These are phyloP conservation scores for Hypselothyrea guttata DNA, from an alignment of 2,888 invertebrate species.

Conservation along the genomic window DNA sequence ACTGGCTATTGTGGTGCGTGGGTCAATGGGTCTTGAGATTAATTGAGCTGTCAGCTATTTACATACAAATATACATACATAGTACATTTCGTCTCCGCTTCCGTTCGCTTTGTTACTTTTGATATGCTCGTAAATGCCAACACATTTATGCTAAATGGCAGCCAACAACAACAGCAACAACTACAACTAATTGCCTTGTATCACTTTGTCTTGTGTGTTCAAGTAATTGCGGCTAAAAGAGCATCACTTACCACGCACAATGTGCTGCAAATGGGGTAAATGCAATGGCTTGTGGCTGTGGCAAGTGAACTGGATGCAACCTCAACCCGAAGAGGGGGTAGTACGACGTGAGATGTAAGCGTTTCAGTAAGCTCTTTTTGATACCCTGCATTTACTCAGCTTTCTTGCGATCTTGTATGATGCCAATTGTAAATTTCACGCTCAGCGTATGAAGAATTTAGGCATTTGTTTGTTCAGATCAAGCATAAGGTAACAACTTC, in stretches of 20 bases:
- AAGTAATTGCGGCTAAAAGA: constrained; percentile 4
- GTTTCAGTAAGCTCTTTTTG: too few species aligned
- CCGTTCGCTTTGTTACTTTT: constrained; percentile 24
- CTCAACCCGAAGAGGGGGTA: constrained; percentile 5
- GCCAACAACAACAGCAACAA: constrained; percentile 35
- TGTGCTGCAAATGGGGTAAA: constrained; percentile 46
- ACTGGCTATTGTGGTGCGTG: constrained; percentile 19
- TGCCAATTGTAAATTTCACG: too few species aligned
- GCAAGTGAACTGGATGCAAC: constrained; percentile 40
- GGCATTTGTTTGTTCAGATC: too few species aligned
- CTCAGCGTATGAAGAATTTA: too few species aligned
- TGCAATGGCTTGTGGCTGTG: constrained; percentile 49
- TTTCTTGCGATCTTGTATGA: too few species aligned
- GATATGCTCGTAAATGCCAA: constrained; percentile 39
- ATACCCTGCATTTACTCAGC: too few species aligned
- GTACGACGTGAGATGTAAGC: too few species aligned
- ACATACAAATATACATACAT: constrained; percentile 9
- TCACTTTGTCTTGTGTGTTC: neutral
- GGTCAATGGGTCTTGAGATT: constrained; percentile 39
- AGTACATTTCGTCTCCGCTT: constrained; percentile 17
- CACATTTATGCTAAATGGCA: constrained; percentile 60
- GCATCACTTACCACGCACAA: constrained; percentile 21
- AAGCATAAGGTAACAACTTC: too few species aligned
- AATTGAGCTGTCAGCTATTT: constrained; percentile 42
- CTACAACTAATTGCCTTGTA: constrained; percentile 48